These are phyloP conservation scores for Eudemis profundana DNA, from an alignment of 2,888 invertebrate genomes.

Conservation along the genomic window DNA sequence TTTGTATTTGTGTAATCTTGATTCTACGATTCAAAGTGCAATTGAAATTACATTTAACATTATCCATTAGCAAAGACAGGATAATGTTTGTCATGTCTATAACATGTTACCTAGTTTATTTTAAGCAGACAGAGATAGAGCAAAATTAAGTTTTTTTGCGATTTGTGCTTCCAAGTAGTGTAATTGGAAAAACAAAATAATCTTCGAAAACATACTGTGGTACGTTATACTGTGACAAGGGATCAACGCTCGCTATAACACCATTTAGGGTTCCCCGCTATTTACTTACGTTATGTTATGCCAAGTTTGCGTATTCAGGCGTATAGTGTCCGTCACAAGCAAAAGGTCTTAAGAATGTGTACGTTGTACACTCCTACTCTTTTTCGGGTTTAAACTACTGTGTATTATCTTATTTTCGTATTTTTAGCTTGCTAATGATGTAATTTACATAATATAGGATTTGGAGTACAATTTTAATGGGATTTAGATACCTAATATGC, in stretches of 20 bases:
- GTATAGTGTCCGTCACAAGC: neutral
- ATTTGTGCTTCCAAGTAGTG: too few species aligned
- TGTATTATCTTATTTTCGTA: neutral
- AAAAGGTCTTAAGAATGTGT: neutral
- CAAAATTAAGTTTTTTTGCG: too few species aligned
- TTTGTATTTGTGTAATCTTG: too few species aligned
- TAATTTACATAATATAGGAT: neutral
- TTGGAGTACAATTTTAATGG: neutral
- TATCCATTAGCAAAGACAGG: too few species aligned
- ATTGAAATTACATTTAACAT: too few species aligned
- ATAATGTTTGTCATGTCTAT: too few species aligned
- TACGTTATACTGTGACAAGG: slow-evolving; percentile 22
- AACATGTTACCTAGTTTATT: too few species aligned
- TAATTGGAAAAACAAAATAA: neutral
- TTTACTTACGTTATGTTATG: slow-evolving; percentile 36
- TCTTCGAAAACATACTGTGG: slow-evolving; percentile 10
- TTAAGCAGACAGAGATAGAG: too few species aligned
- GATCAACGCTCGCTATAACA: slow-evolving; percentile 58
- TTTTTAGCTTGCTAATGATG: neutral
- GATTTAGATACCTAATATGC: neutral
- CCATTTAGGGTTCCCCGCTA: slow-evolving; percentile 57
- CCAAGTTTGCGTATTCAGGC: slow-evolving; percentile 25
- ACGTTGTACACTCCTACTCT: neutral
- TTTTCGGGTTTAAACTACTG: neutral
- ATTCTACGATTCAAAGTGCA: too few species aligned